Evolutionary conservation across 2,113 vertebrate genomes (phyloP), one percentile per base, ranked within the genome.

Genomic region (Chrysochloris asiatica): DNA sequence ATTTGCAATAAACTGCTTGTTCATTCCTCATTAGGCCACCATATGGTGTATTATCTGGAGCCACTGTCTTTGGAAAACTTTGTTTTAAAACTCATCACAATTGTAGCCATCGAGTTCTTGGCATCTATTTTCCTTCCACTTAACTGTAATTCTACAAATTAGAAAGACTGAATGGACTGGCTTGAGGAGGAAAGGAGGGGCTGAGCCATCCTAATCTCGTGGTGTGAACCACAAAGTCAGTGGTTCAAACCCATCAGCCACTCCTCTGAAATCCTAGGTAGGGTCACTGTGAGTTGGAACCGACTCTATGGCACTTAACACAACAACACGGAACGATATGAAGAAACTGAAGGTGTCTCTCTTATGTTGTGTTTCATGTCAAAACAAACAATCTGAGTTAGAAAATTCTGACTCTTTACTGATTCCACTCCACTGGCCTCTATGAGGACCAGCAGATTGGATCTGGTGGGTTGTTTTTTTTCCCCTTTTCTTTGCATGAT

Each of bases 81-180:
- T 65, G 48, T 90, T 84, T 72, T 48, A 85, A 94, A 95, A 76
- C 45, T 41, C 83, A 83, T 69, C 4, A 7, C 38, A 71, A 26
- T 84, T 69, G 17, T 48, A 77, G 72, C 65, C 69, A 10, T 69
- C 38, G 69, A 10, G 36, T 95, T 85, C 83, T 84, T 41, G 8
- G 13, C 19, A 7, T 83, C n/a, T 71, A 13, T 88, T 88, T 90
- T 71, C 67, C 89, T 91, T 85, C 65, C 88, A 17, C 89, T 92
- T 90, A 50, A 90, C 90, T 81, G 65, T 56, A 85, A 85, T 83
- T 63, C 52, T 90, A 48, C 56, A 84, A 63, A 91, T 84, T 77
- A 80, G 52, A 54, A 83, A 85, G 87, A 86, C 88, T 33, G 41
- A 95, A 59, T 26, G 56, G 73, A 50, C 54, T 63, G 45, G 17